Evolutionary conservation across 2,797 vertebrate genomes (phyloP), one percentile per base, ranked within the genome.

Genomic region (Chelon auratus): DNA sequence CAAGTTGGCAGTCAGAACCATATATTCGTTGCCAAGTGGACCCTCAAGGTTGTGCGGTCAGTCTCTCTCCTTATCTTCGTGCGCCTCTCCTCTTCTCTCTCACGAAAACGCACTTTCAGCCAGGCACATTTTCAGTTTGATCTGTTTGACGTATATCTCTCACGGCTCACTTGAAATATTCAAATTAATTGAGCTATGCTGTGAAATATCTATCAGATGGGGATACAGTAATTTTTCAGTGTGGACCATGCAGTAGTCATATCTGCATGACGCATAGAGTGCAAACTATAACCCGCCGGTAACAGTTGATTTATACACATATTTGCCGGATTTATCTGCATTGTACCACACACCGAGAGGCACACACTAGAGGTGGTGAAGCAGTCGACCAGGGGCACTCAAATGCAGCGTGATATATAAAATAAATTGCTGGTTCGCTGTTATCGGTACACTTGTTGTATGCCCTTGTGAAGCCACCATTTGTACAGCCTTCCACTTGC

Each of bases 1-100:
- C 85, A 88, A 90, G 88, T 93, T 93, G 89, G 88, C 93, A 93
- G 89, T 85, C 87, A 84, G 77, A 89, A 89, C 85, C 86, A 81
- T 80, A 80, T 78, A 65, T 58, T 85, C 81, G 80, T 79, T 91
- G 82, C 89, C 86, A 90, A 91, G 81, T 88, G 87, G 83, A 81
- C 78, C 78, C 72, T 80, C 75, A 68, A 82, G 77, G 85, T 87
- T 87, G 76, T 84, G 80, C 43, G 71, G 83, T 87, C 83, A 74
- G 84, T 87, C 60, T 82, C 47, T 72, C 53, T 63, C 24, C 57
- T 53, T 75, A 59, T 55, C 61, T 69, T 62, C 62, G 30, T 39
- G 14, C 64, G 33, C 71, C 50, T 45, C 15, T 61, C 48, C 9
- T 55, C 76, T 15, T 59, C 26, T 54, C 40, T 56, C 43, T 59